Base-by-base conservation (phyloP, 2,888 invertebrate species). In the Drosophila borealis region DNA sequence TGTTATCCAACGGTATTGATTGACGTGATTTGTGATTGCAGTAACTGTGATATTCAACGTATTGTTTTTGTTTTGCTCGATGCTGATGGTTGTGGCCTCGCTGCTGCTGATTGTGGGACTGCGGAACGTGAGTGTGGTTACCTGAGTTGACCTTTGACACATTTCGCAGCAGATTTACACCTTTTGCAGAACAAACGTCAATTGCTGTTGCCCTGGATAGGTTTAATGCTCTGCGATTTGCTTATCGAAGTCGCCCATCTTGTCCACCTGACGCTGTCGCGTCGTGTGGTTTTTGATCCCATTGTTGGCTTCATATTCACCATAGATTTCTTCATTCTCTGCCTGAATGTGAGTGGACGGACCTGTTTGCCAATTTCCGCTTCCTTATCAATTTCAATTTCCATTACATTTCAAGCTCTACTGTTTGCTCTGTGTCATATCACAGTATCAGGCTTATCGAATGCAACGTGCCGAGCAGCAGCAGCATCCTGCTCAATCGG, bases 381-480 rank as follows among this genome's bases (percentile, higher is more conserved):
- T 33, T 13, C 9, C 39, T 50, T 34, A 70, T 56, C 34, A n/a
- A 6, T 17, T n/a, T 10, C 0, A 36, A 39, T 48, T 45, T 45
- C 44, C 5, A 25, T 49, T 65, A 36, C 3, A 29, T 59, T 50
- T 93, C 48, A 93, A 97, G 97, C 93, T 96, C 39, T 97, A 97
- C 92, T 95, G 96, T 73, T 93, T 97, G 91, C 93, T 97, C 64
- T 97, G 97, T 93, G 97, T 97, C 63, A 94, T 97, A 89, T 97
- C 97, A 4, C 97, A 97, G 92, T 97, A 96, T 90, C 97, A 97
- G 92, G 96, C 96, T 89, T 96, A 96, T 89, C 93, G 94, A 67
- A 95, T 94, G 1, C 77, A 85, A 11, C 74, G 63, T 0, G 50
- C 66, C 33, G 72, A 8, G 96, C 96, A 5, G 50, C 75, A 49